Evolutionary conservation across 37 sponge, comb jelly and placozoan species (phyloP), one percentile per base, ranked within the genome.

Genomic region (Chondrilla cf. caribensis): DNA sequence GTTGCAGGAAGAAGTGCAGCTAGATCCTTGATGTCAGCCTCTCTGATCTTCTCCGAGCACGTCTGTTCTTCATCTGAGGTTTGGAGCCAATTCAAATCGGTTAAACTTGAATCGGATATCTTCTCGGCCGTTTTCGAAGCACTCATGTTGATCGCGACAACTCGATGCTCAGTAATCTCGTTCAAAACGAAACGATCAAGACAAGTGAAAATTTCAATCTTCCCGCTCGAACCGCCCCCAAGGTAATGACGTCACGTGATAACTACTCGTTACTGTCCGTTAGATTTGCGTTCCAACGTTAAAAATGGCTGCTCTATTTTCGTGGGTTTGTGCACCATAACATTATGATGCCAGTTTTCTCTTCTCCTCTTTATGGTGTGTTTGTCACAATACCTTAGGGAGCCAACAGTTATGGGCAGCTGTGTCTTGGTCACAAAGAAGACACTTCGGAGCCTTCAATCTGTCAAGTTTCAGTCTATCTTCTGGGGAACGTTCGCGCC

Each of bases 321-420:
- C 85, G 18, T 85, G 83, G 86, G 83, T 85, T 85, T 28, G 82
- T 62, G 22, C 5, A 62, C 58, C 29, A 31, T n/a, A n/a, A n/a
- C n/a, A n/a, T n/a, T n/a, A n/a, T n/a, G n/a, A 11, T 21, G 11
- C 24, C 43, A 4, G 43, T 82, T 15, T 68, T 43, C 39, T 19
- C 18, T 82, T 14, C n/a, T 19, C 22, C 19, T 79, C 40, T 58
- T 25, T 51, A 58, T 28, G 0, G 38, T 8, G 32, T 39, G 9
- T 18, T 21, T 42, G 44, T 55, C 39, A 72, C 25, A 31, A 44
- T 28, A 35, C 19, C 2, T 25, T 58, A 91, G 92, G 92, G 92
- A 32, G 92, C 92, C 18, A 91, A 91, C 79, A 91, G 92, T 71
- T 91, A 91, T 43, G 92, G 92, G 6, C 92, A 91, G 80, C 70